These are phyloP conservation scores for Stylophora pistillata DNA, from an alignment of 64 coral and sea anemone genomes.

Conservation along the genomic window DNA sequence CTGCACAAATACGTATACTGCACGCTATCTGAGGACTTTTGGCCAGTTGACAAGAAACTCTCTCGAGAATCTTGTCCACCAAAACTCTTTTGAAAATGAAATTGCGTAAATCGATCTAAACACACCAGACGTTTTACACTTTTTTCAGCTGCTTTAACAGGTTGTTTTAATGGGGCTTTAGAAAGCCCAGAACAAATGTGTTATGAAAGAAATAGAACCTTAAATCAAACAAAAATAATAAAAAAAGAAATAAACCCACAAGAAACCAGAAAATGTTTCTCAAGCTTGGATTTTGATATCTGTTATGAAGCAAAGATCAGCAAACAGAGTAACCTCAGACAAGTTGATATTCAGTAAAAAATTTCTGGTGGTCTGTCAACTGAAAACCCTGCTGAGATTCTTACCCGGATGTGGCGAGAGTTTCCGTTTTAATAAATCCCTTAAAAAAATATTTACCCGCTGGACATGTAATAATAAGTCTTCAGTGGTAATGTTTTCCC, in stretches of 20 bases:
- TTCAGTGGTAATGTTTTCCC: slow-evolving; percentile 15
- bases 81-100: neutral
- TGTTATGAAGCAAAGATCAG: neutral
- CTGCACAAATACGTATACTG: neutral
- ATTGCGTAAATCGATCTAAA: slow-evolving; percentile 5
- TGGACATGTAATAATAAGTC: neutral
- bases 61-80: neutral
- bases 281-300: neutral
- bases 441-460: slow-evolving; percentile 37
- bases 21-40: neutral
- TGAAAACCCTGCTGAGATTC: neutral
- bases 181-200: slow-evolving; percentile 29
- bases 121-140: slow-evolving; percentile 27
- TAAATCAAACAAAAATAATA: slow-evolving; percentile 25
- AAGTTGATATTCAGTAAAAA: neutral
- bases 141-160: slow-evolving; percentile 32
- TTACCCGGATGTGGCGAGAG: slow-evolving; percentile 8
- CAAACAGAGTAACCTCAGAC: neutral
- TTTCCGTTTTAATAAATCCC: slow-evolving; percentile 43
- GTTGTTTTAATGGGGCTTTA: slow-evolving; percentile 28
- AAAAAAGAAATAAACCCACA: neutral
- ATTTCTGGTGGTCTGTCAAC: slow-evolving; percentile 16
- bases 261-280: neutral
- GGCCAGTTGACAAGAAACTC: neutral
- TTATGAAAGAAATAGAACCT: neutral